Base-by-base conservation (phyloP, 2,888 invertebrate genomes). In the Cephus sareptanus region DNA sequence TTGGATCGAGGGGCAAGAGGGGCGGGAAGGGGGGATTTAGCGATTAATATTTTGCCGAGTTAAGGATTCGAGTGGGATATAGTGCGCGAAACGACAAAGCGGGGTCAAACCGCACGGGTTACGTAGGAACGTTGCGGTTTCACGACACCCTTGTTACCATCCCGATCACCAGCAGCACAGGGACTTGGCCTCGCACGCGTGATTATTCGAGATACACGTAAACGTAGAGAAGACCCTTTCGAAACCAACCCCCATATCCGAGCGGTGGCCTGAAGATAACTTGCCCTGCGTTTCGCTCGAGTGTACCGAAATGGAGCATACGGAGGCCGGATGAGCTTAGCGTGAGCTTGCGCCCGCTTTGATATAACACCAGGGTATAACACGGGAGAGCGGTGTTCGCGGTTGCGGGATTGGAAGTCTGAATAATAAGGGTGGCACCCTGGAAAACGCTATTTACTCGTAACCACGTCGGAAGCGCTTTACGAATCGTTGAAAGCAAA, bases 121-220 rank as follows among this genome's bases (percentile, higher is more conserved):
- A 31, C 71, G 71, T 71, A 56, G 76, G 56, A 56, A 56, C 81
- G 75, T 81, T 83, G 86, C 79, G 83, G 85, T 86, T 86, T 85
- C 79, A 83, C 82, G 79, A 84, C 85, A 85, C 80, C 85, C 85
- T 86, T 82, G 86, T 86, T 86, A 86, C 83, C 75, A 81, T 79
- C 81, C 82, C 77, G 78, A 37, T 78, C 78, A 9, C 40, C 15
- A 9, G 40, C 23, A 56, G 56, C 35, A 2, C 56, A 23, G 23
- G 56, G 2, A 15, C 40, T 9, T 56, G 15, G 15, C 71, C 33
- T 71, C 13, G 12, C 78, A 56, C 76, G 82, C 83, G 81, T 87
- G 85, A 86, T 86, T 86, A 86, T 85, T 84, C 83, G 79, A 76
- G 81, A 84, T 82, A 81, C 82, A 80, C 83, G 84, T 85, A 84